Percentiles rank a stretch among this genome's conserved stretches.
phyloP scores from a whole-genome alignment of 2,113 vertebrate species.

The Haemorhous mexicanus region DNA sequence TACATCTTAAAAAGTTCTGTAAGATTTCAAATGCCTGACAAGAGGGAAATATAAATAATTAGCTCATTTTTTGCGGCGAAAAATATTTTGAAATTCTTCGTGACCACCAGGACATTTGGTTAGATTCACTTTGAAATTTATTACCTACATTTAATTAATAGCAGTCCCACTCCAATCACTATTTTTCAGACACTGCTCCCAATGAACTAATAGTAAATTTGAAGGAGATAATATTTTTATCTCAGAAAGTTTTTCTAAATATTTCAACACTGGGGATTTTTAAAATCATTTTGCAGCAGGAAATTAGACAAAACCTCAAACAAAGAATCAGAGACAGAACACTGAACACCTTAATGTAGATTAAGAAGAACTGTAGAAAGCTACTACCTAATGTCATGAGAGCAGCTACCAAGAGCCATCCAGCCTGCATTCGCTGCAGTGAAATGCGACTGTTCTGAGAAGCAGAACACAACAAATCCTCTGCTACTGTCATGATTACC shows the following conservation, averaged over 20 bases:
- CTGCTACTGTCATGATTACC: constrained; percentile 85
- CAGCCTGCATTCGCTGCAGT: constrained; percentile 85
- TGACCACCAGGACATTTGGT: background rate
- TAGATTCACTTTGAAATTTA: background rate
- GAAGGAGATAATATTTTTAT: background rate
- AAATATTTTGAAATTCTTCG: background rate
- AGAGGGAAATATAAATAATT: background rate
- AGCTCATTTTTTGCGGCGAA: background rate
- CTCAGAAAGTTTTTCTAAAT: background rate
- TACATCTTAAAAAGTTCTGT: background rate
- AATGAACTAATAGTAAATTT: background rate
- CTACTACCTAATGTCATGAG: constrained; percentile 86
- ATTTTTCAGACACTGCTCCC: background rate
- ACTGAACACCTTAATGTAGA: background rate
- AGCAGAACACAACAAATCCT: constrained; percentile 89
- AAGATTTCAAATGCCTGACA: background rate
- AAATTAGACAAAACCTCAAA: background rate
- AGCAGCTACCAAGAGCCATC: constrained; percentile 87
- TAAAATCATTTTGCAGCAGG: background rate
- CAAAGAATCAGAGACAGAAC: background rate
- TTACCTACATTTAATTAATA: background rate
- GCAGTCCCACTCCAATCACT: background rate
- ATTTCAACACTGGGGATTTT: rapidly evolving
- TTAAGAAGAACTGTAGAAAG: background rate
- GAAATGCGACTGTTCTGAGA: constrained; percentile 88